Base-by-base conservation (phyloP, 2,797 vertebrate genomes). In the Garrulus glandarius region DNA sequence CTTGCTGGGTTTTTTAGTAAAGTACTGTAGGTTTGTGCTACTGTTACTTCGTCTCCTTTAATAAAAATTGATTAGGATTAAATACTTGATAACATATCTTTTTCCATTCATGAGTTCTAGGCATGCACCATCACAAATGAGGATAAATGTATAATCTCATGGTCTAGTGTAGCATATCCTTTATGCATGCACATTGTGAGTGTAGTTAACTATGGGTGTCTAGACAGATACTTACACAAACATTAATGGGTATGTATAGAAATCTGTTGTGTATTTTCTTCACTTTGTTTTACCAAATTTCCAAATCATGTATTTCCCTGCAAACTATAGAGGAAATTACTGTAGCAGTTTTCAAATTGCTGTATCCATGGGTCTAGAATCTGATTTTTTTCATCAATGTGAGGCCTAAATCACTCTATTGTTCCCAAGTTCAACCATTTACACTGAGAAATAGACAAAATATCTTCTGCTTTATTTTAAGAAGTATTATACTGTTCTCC, bases 31-130 rank as follows among this genome's bases (percentile, higher is more conserved):
- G 11, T 70, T 90, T 95, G 55, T 12, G 41, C 70, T 88, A 75
- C 55, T 76, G 34, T 88, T 95, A 92, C 72, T 94, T 88, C 94
- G 87, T 94, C 95, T 93, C 59, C 37, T 92, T 87, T 93, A 93
- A 94, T 94, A 95, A 94, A 92, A 88, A 95, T 88, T 94, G 95
- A 95, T 95, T 89, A 86, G 84, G 55, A 96, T 96, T 88, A 95
- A 96, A 96, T 88, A 90, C 91, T 94, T 94, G n/a, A 59, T 75
- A 92, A 78, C 63, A 6, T 76, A 70, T 79, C 61, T 80, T 94
- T 93, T 86, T 71, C 84, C 77, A 86, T 86, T 88, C 59, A 65
- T 8, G 69, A 79, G 52, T 88, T 93, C 65, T 89, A 92, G 68
- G 65, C 76, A 93, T 67, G 52, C 70, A 88, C 65, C 76, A 92